Evolutionary conservation across 2,797 vertebrate species (phyloP), one percentile per base, ranked within the genome.

Genomic region (Phalloptychus januarius): DNA sequence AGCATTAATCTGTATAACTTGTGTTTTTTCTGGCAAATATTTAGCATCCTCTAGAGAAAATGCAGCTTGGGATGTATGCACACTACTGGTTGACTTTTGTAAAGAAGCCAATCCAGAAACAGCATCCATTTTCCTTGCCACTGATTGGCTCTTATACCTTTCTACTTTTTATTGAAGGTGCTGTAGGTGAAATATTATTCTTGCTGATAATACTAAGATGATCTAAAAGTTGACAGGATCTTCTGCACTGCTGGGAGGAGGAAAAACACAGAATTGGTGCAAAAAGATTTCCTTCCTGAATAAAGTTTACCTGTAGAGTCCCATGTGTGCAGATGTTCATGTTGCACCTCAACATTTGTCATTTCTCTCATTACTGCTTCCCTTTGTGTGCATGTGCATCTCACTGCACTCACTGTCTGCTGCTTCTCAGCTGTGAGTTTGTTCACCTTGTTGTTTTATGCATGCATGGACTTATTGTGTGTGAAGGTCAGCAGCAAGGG

Each of bases 401-500:
- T 79, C 87, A 84, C 83, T 71, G 84, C 81, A 75, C 67, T 54
- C 81, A 75, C 67, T 54, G 70, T 76, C 76, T 0, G n/a, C 76
- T 85, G 65, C 80, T 85, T 87, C 76, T 4, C 44, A 76, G 56
- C 75, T 52, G 36, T 61, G 52, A 56, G 58, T 89, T 84, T 45
- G 25, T 83, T 83, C 76, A 75, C 65, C 79, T 84, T 76, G 72
- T 76, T 67, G 45, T 10, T 79, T 48, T 72, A n/a, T 20, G 72
- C 75, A 79, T 78, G 82, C 75, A 33, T 78, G 65, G 11, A 7
- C 79, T 70, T 75, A 75, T 73, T 61, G 56, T 61, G 56, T 80
- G 79, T 81, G 87, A 76, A 8, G 85, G 81, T 87, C 78, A 84
- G 83, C 80, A 73, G 72, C 0, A 5, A 81, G 85, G 89, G 90